A percentile compares a stretch with the other conserved stretches of the same genome.
These are phyloP conservation scores for Gallinago jamesoni DNA, from an alignment of 2,113 vertebrate species.

Conservation along the genomic window DNA sequence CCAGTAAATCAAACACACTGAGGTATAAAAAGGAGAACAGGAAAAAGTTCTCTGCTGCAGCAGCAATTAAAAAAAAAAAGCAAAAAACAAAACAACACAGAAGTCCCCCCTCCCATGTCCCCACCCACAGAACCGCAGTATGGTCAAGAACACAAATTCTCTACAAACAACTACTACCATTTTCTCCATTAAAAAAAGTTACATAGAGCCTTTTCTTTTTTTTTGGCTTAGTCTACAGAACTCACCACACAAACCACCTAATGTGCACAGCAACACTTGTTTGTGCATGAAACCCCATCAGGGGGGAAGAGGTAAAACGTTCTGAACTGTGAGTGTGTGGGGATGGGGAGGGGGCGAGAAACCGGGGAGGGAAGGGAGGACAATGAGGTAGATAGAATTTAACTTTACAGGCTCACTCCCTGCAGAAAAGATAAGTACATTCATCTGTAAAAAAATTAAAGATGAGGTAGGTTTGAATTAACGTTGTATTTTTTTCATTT, in stretches of 20 bases:
- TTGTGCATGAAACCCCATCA: constrained; percentile 61
- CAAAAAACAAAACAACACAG: not conserved
- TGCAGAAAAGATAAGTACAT: constrained; percentile 92
- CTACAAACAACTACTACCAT: constrained; percentile 48
- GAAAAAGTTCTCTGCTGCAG: constrained; percentile 77
- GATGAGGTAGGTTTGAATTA: constrained; percentile 98
- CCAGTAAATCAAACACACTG: constrained; percentile 70
- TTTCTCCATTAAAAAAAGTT: constrained; percentile 45
- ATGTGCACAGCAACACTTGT: constrained; percentile 69
- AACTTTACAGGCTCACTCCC: constrained; percentile 94
- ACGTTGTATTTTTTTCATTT: constrained; percentile 82
- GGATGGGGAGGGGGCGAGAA: not conserved
- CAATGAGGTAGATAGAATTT: constrained; percentile 85
- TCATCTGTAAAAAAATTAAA: constrained; percentile 90
- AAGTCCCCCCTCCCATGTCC: constrained; percentile 18
- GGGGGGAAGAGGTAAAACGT: constrained; percentile 42
- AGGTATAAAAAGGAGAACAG: constrained; percentile 77
- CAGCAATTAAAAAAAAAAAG: constrained; percentile 66
- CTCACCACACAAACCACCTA: constrained; percentile 56
- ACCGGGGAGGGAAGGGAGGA: constrained; percentile 55
- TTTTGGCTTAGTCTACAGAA: constrained; percentile 76
- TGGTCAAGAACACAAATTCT: constrained; percentile 68
- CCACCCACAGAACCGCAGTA: constrained; percentile 58
- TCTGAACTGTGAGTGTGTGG: constrained; percentile 37
- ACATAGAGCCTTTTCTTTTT: constrained; percentile 53